phyloP scores from a whole-genome alignment of 2,113 vertebrate species.

The Pelusios castaneus region DNA sequence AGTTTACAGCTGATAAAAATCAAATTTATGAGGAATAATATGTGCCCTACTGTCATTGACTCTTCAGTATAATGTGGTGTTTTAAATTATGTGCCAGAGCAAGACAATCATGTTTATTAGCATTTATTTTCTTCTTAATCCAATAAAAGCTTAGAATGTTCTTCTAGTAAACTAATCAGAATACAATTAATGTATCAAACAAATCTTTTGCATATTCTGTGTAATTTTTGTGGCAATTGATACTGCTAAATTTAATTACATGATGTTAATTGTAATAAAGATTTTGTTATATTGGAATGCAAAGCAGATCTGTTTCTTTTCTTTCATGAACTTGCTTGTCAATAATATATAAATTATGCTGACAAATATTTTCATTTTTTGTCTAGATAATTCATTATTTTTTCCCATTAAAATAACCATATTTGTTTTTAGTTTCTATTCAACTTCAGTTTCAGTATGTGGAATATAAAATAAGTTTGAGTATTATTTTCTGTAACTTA shows the following conservation, averaged over 20 bases:
- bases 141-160: not conserved
- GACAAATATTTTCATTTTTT: not conserved
- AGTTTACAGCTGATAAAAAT: not conserved
- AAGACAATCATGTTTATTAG: slow-evolving; percentile 80
- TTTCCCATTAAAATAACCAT: not conserved
- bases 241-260: not conserved
- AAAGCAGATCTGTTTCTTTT: not conserved
- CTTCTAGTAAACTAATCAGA: not conserved
- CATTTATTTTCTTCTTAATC: slow-evolving; percentile 43
- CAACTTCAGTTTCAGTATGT: not conserved
- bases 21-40: not conserved
- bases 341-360: not conserved
- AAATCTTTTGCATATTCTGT: slow-evolving; percentile 2
- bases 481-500: not conserved
- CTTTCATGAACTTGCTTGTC: not conserved
- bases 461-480: not conserved
- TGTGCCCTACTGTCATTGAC: not conserved
- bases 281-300: slow-evolving; percentile 11
- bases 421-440: not conserved
- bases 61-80: not conserved
- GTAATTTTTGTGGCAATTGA: not conserved
- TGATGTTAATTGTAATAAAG: not conserved
- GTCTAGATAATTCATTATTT: not conserved
- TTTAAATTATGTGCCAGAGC: slow-evolving; percentile 75
- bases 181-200: not conserved